Percentiles rank a stretch among this genome's conserved stretches.
phyloP scores from a whole-genome alignment of 2,888 invertebrate species.

The Galeruca laticollis region DNA sequence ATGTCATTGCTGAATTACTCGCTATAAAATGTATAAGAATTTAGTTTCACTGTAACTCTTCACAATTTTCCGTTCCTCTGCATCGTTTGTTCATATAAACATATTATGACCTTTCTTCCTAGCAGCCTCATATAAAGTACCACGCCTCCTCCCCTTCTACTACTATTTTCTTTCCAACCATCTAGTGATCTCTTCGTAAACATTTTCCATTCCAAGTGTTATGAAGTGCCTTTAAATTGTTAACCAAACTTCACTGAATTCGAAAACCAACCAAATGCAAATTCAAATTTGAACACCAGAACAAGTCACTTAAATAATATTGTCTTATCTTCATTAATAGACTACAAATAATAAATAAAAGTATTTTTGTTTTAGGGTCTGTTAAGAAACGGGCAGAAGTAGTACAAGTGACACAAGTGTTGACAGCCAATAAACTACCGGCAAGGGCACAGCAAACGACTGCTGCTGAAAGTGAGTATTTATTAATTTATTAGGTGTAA shows the following conservation, averaged over 20 bases:
- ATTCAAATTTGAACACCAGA: too few relatives aligned
- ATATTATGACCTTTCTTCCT: neutral
- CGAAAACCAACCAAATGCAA: too few relatives aligned
- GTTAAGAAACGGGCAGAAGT: constrained; percentile 59
- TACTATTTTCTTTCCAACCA: too few relatives aligned
- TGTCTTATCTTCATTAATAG: too few relatives aligned
- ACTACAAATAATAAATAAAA: too few relatives aligned
- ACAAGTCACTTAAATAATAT: too few relatives aligned
- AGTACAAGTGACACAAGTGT: constrained; percentile 63
- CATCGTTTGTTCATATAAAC: neutral
- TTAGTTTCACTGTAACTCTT: neutral
- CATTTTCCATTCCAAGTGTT: neutral
- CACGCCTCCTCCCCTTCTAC: too few relatives aligned
- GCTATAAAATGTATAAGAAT: too few relatives aligned
- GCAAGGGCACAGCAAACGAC: constrained; percentile 55
- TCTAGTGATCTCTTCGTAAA: neutral
- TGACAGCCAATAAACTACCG: constrained; percentile 61
- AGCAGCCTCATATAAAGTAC: too few relatives aligned
- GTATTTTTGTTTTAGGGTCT: constrained; percentile 58
- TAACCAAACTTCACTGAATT: too few relatives aligned
- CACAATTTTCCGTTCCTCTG: too few relatives aligned
- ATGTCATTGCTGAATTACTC: too few relatives aligned
- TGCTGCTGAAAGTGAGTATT: constrained; percentile 58
- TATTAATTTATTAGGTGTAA: constrained; percentile 13
- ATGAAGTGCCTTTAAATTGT: neutral